Evolutionary conservation across 2,888 invertebrate species (phyloP).

Genomic region (Eudasyphora cyanicolor): DNA sequence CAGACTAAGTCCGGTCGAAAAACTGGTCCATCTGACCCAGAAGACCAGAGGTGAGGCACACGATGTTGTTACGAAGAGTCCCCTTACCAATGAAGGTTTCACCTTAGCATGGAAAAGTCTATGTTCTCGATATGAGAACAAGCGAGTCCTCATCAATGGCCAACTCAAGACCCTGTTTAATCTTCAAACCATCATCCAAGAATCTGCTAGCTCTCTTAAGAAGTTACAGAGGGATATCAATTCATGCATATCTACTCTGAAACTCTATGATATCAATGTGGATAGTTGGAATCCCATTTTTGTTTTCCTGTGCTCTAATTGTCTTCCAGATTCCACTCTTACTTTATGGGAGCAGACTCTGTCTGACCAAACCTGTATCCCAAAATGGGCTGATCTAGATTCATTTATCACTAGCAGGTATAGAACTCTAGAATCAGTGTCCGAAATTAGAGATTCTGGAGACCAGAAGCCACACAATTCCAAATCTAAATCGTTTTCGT

Average conservation of each 20-base stretch:
- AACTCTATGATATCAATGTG: too few relatives aligned
- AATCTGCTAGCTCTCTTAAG: background rate
- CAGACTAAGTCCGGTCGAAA: background rate
- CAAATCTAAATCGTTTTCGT: too few relatives aligned
- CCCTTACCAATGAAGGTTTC: too few relatives aligned
- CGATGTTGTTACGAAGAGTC: too few relatives aligned
- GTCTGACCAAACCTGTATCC: conserved; percentile 35
- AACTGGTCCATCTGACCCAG: background rate
- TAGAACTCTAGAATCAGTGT: conserved; percentile 17
- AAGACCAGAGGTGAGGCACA: too few relatives aligned
- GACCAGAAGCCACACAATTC: background rate
- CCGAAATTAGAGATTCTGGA: background rate
- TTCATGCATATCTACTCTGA: too few relatives aligned
- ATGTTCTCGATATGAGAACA: too few relatives aligned
- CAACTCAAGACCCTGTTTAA: background rate
- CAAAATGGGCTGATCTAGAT: conserved; percentile 37
- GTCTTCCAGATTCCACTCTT: too few relatives aligned
- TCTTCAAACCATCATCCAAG: background rate
- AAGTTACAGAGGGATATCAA: background rate
- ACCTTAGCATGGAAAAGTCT: too few relatives aligned
- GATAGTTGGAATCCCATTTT: too few relatives aligned
- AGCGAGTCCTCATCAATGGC: background rate
- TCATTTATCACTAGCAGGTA: conserved; percentile 33
- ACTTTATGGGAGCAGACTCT: background rate
- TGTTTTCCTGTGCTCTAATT: too few relatives aligned